These are phyloP conservation scores for Phrynocephalus vlangalii DNA, from an alignment of 2,797 vertebrate species.

Conservation along the genomic window DNA sequence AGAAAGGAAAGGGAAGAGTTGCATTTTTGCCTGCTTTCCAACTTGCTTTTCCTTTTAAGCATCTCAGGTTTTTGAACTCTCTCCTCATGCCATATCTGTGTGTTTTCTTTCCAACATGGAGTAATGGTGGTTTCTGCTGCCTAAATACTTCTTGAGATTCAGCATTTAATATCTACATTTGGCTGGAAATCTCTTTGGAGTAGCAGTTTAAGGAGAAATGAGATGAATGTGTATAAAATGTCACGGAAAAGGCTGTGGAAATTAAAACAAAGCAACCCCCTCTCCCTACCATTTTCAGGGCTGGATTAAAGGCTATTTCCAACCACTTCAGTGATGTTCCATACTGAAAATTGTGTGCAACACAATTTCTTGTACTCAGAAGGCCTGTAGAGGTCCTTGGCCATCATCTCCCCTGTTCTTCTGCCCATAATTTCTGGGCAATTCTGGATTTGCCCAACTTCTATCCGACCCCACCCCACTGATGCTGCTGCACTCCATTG, in stretches of 20 bases:
- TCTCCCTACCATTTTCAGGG: background rate
- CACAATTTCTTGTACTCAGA: background rate
- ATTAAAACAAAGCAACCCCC: background rate
- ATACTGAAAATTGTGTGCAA: background rate
- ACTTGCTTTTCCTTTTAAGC: constrained; percentile 23
- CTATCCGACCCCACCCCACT: background rate
- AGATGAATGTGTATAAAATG: constrained; percentile 19
- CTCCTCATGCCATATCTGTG: background rate
- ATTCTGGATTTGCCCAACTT: background rate
- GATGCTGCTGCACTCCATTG: no score
- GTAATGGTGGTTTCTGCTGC: constrained; percentile 47
- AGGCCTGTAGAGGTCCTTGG: background rate
- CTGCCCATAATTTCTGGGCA: background rate
- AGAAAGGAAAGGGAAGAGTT: constrained; percentile 2
- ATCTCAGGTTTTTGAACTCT: constrained; percentile 37
- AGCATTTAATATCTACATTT: constrained; percentile 52
- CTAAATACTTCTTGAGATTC: constrained; percentile 51
- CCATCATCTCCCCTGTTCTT: background rate
- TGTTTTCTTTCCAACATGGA: background rate
- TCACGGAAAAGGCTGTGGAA: constrained; percentile 30
- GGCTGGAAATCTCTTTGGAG: background rate
- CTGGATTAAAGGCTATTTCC: constrained; percentile 15
- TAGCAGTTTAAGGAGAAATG: constrained; percentile 28
- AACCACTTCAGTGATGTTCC: background rate
- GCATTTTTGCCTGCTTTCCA: constrained; percentile 14